A percentile compares a stretch with the other conserved stretches of the same genome.
phyloP scores from a whole-genome alignment of 2,113 vertebrate species.

The Willisornis vidua region DNA sequence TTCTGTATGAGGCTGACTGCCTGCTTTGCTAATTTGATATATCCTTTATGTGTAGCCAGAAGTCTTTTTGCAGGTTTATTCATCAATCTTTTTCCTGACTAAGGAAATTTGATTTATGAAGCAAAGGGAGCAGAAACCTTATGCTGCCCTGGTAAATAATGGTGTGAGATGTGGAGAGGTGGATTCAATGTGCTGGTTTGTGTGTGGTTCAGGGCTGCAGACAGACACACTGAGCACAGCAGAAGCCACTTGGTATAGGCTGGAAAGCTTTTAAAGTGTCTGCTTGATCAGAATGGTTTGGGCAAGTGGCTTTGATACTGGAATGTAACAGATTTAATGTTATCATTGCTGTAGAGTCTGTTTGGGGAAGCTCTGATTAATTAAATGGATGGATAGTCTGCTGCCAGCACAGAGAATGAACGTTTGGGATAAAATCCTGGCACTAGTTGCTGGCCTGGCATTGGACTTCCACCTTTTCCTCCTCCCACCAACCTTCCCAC shows the following conservation, averaged over 20 bases:
- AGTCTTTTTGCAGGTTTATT: neutral
- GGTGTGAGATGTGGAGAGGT: neutral
- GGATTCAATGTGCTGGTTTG: neutral
- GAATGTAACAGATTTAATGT: neutral
- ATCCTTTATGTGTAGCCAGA: neutral
- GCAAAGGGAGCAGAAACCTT: neutral
- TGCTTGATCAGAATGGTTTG: neutral
- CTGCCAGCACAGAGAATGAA: neutral
- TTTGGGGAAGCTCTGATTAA: neutral
- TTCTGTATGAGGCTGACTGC: neutral
- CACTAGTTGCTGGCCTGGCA: neutral
- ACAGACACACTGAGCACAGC: neutral
- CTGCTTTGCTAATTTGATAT: neutral
- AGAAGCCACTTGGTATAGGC: neutral
- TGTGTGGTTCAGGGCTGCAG: neutral
- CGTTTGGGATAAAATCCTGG: neutral
- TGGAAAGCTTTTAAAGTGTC: neutral
- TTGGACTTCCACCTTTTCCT: neutral
- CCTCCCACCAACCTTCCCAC: fast-evolving
- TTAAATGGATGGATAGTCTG: neutral
- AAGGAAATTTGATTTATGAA: neutral
- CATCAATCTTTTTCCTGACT: neutral
- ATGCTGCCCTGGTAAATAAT: neutral
- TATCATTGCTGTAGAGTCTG: neutral
- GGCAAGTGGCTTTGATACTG: neutral